phyloP scores from a whole-genome alignment of 2,113 vertebrate species.

The Sceloporus tristichus region DNA sequence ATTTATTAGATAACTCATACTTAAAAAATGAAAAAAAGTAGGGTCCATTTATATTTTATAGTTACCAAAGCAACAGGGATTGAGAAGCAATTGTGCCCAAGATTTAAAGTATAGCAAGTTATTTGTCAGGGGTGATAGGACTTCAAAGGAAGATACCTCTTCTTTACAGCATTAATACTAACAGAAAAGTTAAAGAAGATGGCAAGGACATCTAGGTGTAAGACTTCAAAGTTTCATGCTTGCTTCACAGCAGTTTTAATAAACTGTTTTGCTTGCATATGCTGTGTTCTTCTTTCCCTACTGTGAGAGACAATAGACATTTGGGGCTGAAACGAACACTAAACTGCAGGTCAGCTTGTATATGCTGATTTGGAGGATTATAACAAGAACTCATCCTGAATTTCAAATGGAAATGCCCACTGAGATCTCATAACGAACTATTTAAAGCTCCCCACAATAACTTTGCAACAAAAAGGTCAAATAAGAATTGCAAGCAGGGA shows the following conservation, averaged over 20 bases:
- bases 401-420: conserved; percentile 67
- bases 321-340: conserved; percentile 63
- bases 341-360: conserved; percentile 65
- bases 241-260: conserved; percentile 72
- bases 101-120: conserved; percentile 25
- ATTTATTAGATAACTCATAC: not conserved
- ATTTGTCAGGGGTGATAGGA: conserved; percentile 13
- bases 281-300: conserved; percentile 60
- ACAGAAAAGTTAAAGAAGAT: conserved; percentile 42
- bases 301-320: conserved; percentile 73
- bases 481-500: conserved; percentile 70
- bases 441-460: conserved; percentile 69
- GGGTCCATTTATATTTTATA: conserved; percentile 15
- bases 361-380: conserved; percentile 73
- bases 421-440: conserved; percentile 73
- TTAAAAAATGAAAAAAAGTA: conserved; percentile 36
- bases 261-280: conserved; percentile 68
- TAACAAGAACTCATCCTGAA: conserved; percentile 66
- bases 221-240: conserved; percentile 63
- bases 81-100: conserved; percentile 31
- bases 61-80: conserved; percentile 24
- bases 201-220: conserved; percentile 58
- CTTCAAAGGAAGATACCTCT: conserved; percentile 31
- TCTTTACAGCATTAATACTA: conserved; percentile 27
- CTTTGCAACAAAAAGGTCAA: conserved; percentile 68